Conservation (phyloP, 2,888 invertebrate genomes). For the Timandra comae region DNA sequence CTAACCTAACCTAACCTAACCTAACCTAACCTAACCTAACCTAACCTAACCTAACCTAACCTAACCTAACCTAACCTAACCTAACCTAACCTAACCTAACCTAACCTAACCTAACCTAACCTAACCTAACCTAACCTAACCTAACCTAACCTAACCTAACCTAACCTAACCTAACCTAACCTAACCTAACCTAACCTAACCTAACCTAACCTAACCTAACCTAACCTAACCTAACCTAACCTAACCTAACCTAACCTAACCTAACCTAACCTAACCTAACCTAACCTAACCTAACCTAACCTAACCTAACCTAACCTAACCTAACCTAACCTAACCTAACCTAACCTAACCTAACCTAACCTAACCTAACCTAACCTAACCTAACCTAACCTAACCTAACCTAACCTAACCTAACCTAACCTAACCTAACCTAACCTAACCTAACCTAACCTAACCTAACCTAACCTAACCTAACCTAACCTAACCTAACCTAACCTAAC, state of each 20-base stretch:
- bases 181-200: conserved; percentile 23
- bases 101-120: conserved; percentile 16
- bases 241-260: conserved; percentile 11
- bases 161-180: conserved; percentile 24
- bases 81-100: conserved; percentile 12
- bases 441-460: conserved; percentile 17
- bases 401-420: conserved; percentile 21
- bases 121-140: conserved; percentile 23
- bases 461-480: conserved; percentile 16
- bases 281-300: conserved; percentile 23
- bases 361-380: conserved; percentile 22
- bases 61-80: conserved; percentile 12
- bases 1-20: no score
- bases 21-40: conserved; percentile 16
- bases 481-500: conserved; percentile 14
- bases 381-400: conserved; percentile 22
- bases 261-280: conserved; percentile 20
- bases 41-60: conserved; percentile 11
- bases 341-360: conserved; percentile 22
- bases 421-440: conserved; percentile 19
- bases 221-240: conserved; percentile 21
- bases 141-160: conserved; percentile 22
- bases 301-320: conserved; percentile 21
- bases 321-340: conserved; percentile 24
- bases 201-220: conserved; percentile 22